phyloP scores from a whole-genome alignment of 2,113 vertebrate species.

The Rhea pennata region DNA sequence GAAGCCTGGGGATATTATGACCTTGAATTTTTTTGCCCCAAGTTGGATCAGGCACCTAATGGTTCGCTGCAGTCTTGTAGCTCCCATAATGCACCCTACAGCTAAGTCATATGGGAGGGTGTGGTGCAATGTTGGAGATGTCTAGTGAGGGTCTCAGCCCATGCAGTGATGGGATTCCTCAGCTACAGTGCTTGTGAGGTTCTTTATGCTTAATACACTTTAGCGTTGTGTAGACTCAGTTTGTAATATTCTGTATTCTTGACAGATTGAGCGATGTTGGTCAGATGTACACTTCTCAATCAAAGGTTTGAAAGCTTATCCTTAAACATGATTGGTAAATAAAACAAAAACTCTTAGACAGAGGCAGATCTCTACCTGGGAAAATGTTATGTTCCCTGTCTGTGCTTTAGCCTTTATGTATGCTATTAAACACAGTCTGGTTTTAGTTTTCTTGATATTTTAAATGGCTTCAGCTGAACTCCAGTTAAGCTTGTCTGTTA shows the following conservation, averaged over 20 bases:
- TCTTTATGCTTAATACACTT: background rate
- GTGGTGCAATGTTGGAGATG: fast-evolving
- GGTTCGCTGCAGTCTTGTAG: background rate
- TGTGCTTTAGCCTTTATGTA: background rate
- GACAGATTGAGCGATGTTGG: background rate
- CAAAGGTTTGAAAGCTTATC: background rate
- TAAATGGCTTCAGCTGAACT: background rate
- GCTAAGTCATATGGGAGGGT: fast-evolving
- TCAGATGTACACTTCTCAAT: background rate
- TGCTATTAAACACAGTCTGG: background rate
- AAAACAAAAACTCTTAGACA: background rate
- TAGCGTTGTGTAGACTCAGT: background rate
- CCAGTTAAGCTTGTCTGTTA: background rate
- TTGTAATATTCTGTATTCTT: background rate
- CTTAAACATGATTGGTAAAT: background rate
- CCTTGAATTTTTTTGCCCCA: background rate
- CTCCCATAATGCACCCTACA: background rate
- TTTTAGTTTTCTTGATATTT: background rate
- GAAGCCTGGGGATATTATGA: background rate
- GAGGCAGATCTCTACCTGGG: background rate
- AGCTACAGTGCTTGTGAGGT: background rate
- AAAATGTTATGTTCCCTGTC: background rate
- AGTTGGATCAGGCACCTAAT: background rate
- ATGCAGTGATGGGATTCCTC: background rate
- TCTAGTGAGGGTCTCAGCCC: background rate